A percentile compares a stretch with the other conserved stretches of the same genome.
phyloP scores from a whole-genome alignment of 2,888 invertebrate species.

The Epistrophella euchroma region DNA sequence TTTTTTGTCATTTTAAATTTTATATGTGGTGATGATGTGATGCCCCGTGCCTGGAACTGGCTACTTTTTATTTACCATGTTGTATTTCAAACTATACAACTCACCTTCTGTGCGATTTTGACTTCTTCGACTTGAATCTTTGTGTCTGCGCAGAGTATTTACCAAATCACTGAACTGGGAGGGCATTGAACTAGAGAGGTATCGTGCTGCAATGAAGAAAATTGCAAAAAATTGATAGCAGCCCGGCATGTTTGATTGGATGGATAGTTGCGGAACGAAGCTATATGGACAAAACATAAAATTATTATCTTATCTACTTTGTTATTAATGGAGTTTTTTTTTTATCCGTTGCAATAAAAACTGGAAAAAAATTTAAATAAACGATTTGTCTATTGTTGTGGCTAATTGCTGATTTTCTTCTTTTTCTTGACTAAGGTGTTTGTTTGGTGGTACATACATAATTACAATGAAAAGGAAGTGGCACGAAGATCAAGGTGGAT shows the following conservation, averaged over 20 bases:
- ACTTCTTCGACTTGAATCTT: constrained; percentile 78
- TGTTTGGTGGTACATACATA: constrained; percentile 24
- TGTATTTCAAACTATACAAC: constrained; percentile 9
- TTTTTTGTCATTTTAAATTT: constrained; percentile 45
- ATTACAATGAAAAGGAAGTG: constrained; percentile 34
- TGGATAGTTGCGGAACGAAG: constrained; percentile 34
- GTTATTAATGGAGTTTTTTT: constrained; percentile 33
- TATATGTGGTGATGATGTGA: constrained; percentile 47
- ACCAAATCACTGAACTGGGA: constrained; percentile 86
- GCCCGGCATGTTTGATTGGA: not conserved
- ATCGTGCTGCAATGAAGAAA: constrained; percentile 81
- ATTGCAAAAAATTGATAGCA: constrained; percentile 82
- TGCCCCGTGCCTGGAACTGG: constrained; percentile 45
- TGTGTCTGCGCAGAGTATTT: constrained; percentile 82
- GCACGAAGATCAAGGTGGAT: constrained; percentile 45
- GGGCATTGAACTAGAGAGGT: constrained; percentile 86
- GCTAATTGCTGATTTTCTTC: constrained; percentile 25
- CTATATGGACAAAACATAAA: constrained; percentile 33
- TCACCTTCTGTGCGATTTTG: constrained; percentile 71
- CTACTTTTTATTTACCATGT: constrained; percentile 38
- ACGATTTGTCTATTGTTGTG: constrained; percentile 34
- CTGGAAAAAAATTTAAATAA: constrained; percentile 21
- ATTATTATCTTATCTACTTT: constrained; percentile 42
- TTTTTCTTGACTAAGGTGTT: not conserved
- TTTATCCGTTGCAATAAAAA: constrained; percentile 19